Evolutionary conservation across 2,888 invertebrate genomes (phyloP), one percentile per base, ranked within the genome.

Genomic region (Mythimna albipuncta): DNA sequence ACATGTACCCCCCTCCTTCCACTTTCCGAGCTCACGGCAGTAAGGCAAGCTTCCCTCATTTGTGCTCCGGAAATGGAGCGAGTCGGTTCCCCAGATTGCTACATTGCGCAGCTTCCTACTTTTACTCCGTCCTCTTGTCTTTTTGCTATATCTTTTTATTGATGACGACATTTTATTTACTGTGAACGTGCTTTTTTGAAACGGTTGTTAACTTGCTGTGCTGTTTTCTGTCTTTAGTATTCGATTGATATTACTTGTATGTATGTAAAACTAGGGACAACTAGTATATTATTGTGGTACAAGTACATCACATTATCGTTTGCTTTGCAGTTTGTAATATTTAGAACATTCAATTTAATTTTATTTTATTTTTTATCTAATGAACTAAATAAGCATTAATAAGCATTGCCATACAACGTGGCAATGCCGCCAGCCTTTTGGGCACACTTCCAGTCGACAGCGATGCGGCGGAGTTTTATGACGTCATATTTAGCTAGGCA

Each of bases 41-140:
- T 61, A 75, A 71, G 69, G 61, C 72, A 63, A 79, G 65, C 72
- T 63, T 72, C 72, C 75, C 81, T 87, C 87, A 86, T 89, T 87
- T 87, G 84, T 80, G 79, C 81, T 41, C 85, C 87, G 89, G 89
- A 89, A 89, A 89, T 90, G 86, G 84, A 89, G 83, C 82, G 86
- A 83, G 83, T 81, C 77, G 79, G 81, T 77, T 77, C 75, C 59
- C 82, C 81, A 87, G 87, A 87, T 87, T 83, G 84, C 82, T 81
- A 85, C 82, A 85, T 85, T 75, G 85, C 69, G 47, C 76, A 80
- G 75, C 69, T 85, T 86, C 85, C 85, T 83, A 61, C 64, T 64
- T 64, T 52, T 55, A 62, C 68, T 64, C 66, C 62, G 64, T 62
- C 64, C 72, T 73, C 67, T 79, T 77, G 67, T 77, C 69, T 85